A percentile compares a stretch with the other conserved stretches of the same genome.
Evolutionary conservation across 2,113 vertebrate species (phyloP).

Genomic region (Meles meles): DNA sequence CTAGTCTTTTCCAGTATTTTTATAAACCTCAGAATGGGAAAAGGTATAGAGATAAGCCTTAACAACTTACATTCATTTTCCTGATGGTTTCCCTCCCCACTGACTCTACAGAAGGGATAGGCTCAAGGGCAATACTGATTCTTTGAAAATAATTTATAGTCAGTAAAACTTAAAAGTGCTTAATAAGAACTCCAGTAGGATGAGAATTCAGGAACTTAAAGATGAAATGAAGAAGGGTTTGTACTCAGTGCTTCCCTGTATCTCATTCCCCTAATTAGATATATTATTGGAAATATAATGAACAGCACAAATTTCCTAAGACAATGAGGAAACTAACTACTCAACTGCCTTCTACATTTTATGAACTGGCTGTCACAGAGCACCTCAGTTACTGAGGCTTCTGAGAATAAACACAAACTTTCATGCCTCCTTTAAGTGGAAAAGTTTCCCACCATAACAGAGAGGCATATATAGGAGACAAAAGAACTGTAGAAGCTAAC

Average conservation of each 20-base stretch:
- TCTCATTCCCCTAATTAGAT: neutral
- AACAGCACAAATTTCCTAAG: constrained; percentile 28
- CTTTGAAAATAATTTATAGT: neutral
- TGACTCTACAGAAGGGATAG: constrained; percentile 11
- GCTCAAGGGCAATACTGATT: neutral
- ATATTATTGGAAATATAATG: constrained; percentile 10
- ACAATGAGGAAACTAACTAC: neutral
- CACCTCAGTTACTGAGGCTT: constrained; percentile 41
- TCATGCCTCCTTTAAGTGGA: neutral
- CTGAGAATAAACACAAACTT: constrained; percentile 28
- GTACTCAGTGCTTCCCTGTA: neutral
- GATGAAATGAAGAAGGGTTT: neutral
- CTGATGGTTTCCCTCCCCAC: neutral
- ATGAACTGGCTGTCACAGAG: constrained; percentile 14
- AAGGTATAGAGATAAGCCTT: neutral
- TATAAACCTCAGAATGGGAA: constrained; percentile 16
- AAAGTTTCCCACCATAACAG: constrained; percentile 21
- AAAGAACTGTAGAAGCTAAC: constrained; percentile 35
- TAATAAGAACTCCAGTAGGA: neutral
- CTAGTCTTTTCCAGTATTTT: constrained; percentile 33
- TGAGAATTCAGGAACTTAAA: constrained; percentile 12
- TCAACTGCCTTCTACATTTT: constrained; percentile 17
- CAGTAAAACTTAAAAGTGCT: neutral
- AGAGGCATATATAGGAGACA: constrained; percentile 2
- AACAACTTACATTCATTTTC: constrained; percentile 3